Evolutionary conservation across 2,888 invertebrate genomes (phyloP).

Genomic region (Leucozona laternaria): DNA sequence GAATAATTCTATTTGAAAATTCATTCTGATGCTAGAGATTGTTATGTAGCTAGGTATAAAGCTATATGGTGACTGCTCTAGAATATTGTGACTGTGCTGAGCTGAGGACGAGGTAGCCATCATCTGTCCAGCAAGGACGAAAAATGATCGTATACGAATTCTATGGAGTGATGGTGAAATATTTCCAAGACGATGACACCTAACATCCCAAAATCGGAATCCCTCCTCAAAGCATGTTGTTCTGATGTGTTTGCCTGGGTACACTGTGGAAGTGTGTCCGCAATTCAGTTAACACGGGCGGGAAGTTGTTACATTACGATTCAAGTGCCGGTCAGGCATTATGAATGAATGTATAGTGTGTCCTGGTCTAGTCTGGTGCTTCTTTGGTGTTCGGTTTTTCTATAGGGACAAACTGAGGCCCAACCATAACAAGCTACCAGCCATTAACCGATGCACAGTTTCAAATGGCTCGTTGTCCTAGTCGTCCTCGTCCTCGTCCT

Average conservation of each 20-base stretch:
- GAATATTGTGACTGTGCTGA: neutral
- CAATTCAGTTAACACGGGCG: conserved; percentile 68
- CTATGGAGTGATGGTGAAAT: conserved; percentile 41
- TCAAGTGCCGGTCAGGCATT: conserved; percentile 49
- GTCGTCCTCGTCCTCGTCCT: neutral
- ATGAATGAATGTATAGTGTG: conserved; percentile 47
- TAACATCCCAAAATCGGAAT: conserved; percentile 62
- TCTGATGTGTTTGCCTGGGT: conserved; percentile 24
- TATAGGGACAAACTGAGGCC: conserved; percentile 33
- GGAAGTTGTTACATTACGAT: conserved; percentile 70
- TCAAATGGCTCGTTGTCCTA: conserved; percentile 25
- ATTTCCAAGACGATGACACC: conserved; percentile 74
- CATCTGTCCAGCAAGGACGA: no score
- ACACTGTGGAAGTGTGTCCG: conserved; percentile 47
- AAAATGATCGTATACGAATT: neutral
- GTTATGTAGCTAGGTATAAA: no score
- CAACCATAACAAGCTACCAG: conserved; percentile 57
- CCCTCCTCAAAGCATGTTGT: conserved; percentile 59
- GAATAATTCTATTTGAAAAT: conserved; percentile 37
- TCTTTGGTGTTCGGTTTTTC: conserved; percentile 9
- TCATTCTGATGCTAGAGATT: conserved; percentile 8
- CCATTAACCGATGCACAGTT: conserved; percentile 54
- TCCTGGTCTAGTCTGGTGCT: conserved; percentile 10
- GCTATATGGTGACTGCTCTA: neutral
- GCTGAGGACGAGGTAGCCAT: no score